Base-by-base conservation (phyloP, 1,140 invertebrate species). In the Amyelois transitella region DNA sequence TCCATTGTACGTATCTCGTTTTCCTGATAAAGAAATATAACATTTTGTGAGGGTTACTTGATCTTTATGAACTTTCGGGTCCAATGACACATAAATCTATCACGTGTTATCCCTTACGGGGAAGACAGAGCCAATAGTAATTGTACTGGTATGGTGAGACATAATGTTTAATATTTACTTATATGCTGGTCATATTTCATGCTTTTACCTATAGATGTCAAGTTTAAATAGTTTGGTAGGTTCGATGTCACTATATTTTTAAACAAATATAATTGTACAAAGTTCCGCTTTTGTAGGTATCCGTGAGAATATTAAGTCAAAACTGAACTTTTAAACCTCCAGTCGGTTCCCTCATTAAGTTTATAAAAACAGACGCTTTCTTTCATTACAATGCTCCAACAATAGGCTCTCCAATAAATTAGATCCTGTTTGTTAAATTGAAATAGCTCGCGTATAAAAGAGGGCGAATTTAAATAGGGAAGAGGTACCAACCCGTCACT, bases 401-500 rank as follows among this genome's bases (percentile, higher is more conserved):
- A 81, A 78, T 75, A 60, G 64, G 62, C 55, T 43, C 66, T 74
- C 55, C 67, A 72, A 71, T 72, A 81, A 81, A 80, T 81, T 78
- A 79, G 70, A 75, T 70, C 64, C 63, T 64, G 63, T 69, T 70
- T 66, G 62, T 74, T 68, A 69, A 62, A 75, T 64, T 72, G 64
- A 69, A 75, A 75, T 69, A 63, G 66, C 59, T 60, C 50, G 49
- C 56, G 60, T 71, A 80, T 77, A 76, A 81, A 75, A 68, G 71
- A 75, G 77, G 68, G 66, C 69, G 77, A 73, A 81, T 83, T 77
- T 79, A 80, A 79, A 81, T 79, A 75, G 76, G 65, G 72, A 79
- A 75, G 75, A 68, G 69, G 77, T 77, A 68, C 61, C 62, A 57
- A 61, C 60, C 66, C 68, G 53, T 45, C 55, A 45, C 49, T 48